A percentile compares a stretch with the other conserved stretches of the same genome.
Evolutionary conservation across 2,797 vertebrate genomes (phyloP).

Genomic region (Astyanax mexicanus): DNA sequence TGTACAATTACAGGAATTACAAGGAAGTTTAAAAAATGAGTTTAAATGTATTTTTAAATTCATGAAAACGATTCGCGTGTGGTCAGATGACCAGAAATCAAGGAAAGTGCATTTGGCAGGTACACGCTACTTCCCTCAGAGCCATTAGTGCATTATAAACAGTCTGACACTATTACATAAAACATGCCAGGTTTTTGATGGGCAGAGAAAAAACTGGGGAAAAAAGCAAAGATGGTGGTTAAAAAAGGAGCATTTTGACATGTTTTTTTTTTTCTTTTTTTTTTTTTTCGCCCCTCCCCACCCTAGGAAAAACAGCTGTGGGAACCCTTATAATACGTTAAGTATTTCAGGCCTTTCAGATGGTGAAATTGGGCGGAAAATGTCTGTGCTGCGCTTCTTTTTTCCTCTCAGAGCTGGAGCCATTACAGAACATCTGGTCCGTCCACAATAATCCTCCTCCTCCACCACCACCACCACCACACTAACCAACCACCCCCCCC

Average conservation of each 20-base stretch:
- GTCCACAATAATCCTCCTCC: conserved; percentile 47
- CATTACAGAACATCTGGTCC: conserved; percentile 62
- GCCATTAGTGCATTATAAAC: conserved; percentile 55
- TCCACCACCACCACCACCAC: neutral
- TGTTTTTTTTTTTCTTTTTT: too few species aligned
- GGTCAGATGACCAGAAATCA: conserved; percentile 2
- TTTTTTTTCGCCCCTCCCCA: conserved; percentile 27
- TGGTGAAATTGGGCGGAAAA: conserved; percentile 64
- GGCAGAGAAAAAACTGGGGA: conserved; percentile 33
- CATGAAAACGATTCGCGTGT: neutral
- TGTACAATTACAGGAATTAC: too few species aligned
- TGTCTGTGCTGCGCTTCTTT: conserved; percentile 58
- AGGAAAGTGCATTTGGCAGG: conserved; percentile 42
- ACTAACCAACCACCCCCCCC: too few species aligned
- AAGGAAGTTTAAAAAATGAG: too few species aligned
- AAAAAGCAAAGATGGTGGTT: conserved; percentile 45
- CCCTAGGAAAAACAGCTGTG: conserved; percentile 62
- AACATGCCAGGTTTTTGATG: conserved; percentile 48
- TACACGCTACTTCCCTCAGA: conserved; percentile 29
- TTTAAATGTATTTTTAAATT: too few species aligned
- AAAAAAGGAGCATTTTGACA: conserved; percentile 49
- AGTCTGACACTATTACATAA: conserved; percentile 56
- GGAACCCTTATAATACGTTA: conserved; percentile 62
- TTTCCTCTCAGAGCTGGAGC: conserved; percentile 45
- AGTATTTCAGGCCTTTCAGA: conserved; percentile 62